Evolutionary conservation across 2,888 invertebrate genomes (phyloP).

Genomic region (Helicoverpa assulta): DNA sequence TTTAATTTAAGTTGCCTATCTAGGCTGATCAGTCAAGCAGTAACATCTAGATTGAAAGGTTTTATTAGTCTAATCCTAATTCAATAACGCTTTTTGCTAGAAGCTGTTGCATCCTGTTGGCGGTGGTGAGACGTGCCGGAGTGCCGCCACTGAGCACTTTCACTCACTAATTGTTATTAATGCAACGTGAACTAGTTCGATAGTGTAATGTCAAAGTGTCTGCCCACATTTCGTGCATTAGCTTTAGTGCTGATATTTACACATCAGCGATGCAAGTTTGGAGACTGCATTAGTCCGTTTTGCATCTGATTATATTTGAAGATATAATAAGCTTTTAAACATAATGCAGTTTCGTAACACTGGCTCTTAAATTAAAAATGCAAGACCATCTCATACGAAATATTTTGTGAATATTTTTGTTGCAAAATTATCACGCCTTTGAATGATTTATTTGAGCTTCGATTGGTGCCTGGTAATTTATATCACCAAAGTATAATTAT

Average conservation of each 20-base stretch:
- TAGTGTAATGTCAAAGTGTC: constrained; percentile 86
- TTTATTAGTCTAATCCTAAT: constrained; percentile 88
- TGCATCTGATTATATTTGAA: constrained; percentile 76
- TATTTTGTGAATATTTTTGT: constrained; percentile 46
- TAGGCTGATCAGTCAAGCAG: constrained; percentile 86
- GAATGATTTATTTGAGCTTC: constrained; percentile 49
- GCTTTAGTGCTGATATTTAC: constrained; percentile 76
- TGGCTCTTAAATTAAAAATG: constrained; percentile 50
- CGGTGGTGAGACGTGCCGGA: constrained; percentile 73
- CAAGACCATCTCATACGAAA: constrained; percentile 21
- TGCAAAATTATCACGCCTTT: constrained; percentile 40
- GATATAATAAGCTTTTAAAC: constrained; percentile 59
- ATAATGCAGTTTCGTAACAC: constrained; percentile 58
- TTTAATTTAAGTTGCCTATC: constrained; percentile 84
- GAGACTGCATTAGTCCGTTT: constrained; percentile 80
- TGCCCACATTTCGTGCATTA: constrained; percentile 77
- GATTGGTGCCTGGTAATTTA: constrained; percentile 49
- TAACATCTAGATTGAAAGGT: constrained; percentile 88
- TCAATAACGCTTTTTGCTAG: constrained; percentile 83
- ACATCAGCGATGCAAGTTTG: constrained; percentile 66
- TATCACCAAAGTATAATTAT: constrained; percentile 42
- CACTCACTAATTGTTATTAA: constrained; percentile 83
- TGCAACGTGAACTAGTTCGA: constrained; percentile 78
- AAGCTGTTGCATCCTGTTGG: constrained; percentile 74
- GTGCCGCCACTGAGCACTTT: constrained; percentile 79